Conservation (phyloP, 1,140 invertebrate genomes). For the Lasioglossum albipes region DNA sequence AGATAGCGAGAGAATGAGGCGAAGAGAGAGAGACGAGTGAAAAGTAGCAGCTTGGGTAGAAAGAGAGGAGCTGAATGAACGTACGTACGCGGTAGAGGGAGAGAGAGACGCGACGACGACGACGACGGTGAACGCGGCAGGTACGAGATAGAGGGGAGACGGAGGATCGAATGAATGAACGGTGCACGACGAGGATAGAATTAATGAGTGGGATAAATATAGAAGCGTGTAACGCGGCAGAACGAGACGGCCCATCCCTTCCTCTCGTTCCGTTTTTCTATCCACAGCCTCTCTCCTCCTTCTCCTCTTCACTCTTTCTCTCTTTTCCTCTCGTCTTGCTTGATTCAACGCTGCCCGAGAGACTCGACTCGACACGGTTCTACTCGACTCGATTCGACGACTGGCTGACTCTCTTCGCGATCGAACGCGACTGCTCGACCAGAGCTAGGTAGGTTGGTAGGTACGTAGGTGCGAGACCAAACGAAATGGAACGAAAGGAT, state of each 20-base stretch:
- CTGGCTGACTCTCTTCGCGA: constrained; percentile 1
- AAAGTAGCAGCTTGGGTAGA: constrained; percentile 27
- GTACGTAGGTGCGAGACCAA: neutral
- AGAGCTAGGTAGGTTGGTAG: neutral
- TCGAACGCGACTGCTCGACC: constrained; percentile 11
- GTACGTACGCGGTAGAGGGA: constrained; percentile 64
- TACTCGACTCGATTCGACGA: constrained; percentile 10
- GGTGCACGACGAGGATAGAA: constrained; percentile 76
- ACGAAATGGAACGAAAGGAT: constrained; percentile 37
- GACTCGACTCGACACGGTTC: too few species aligned
- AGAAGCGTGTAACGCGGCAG: constrained; percentile 68
- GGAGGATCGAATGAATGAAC: constrained; percentile 76
- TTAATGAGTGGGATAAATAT: constrained; percentile 79
- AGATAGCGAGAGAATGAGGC: constrained; percentile 2
- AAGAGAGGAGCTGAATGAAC: constrained; percentile 76
- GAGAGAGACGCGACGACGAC: constrained; percentile 56
- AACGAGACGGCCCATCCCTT: constrained; percentile 59
- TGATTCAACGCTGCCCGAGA: neutral
- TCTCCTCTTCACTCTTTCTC: neutral
- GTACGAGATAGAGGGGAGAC: constrained; percentile 56
- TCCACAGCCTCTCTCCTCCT: constrained; percentile 25
- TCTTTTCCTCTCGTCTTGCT: constrained; percentile 11
- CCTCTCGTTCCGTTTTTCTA: constrained; percentile 25
- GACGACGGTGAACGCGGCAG: constrained; percentile 20
- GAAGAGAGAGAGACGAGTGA: constrained; percentile 30